Conservation (phyloP, 2,888 invertebrate genomes). For the Ephialtes manifestator region DNA sequence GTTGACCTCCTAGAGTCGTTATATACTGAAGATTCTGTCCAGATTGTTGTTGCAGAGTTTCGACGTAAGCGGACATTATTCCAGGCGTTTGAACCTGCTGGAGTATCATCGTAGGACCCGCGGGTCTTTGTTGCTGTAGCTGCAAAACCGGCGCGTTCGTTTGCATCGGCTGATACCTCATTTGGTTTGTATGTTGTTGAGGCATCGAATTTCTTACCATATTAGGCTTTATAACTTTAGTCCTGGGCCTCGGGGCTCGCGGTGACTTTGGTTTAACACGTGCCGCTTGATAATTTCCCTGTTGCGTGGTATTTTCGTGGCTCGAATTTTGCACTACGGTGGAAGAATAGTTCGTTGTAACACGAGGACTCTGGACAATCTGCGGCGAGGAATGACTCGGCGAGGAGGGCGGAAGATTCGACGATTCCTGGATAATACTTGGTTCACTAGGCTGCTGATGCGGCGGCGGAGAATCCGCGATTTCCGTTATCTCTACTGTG, state of each 20-base stretch:
- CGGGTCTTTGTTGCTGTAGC: conserved; percentile 87
- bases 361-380: conserved; percentile 76
- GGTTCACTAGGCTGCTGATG: conserved; percentile 69
- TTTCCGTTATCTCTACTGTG: conserved; percentile 82
- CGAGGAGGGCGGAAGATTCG: conserved; percentile 70
- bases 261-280: conserved; percentile 78
- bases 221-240: conserved; percentile 79
- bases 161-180: conserved; percentile 80
- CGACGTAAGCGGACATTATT: conserved; percentile 89
- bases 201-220: conserved; percentile 76
- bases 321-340: conserved; percentile 71
- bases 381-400: conserved; percentile 73
- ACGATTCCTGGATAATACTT: conserved; percentile 63
- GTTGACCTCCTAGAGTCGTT: conserved; percentile 90
- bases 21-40: conserved; percentile 93
- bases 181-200: conserved; percentile 71
- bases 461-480: conserved; percentile 77
- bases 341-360: conserved; percentile 73
- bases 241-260: conserved; percentile 76
- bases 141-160: conserved; percentile 87
- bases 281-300: conserved; percentile 72
- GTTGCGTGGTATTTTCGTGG: conserved; percentile 67
- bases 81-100: conserved; percentile 89
- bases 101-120: conserved; percentile 90
- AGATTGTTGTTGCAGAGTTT: conserved; percentile 90